Evolutionary conservation across 2,888 invertebrate species (phyloP), one percentile per base, ranked within the genome.

Genomic region (Pachymerium ferrugineum): DNA sequence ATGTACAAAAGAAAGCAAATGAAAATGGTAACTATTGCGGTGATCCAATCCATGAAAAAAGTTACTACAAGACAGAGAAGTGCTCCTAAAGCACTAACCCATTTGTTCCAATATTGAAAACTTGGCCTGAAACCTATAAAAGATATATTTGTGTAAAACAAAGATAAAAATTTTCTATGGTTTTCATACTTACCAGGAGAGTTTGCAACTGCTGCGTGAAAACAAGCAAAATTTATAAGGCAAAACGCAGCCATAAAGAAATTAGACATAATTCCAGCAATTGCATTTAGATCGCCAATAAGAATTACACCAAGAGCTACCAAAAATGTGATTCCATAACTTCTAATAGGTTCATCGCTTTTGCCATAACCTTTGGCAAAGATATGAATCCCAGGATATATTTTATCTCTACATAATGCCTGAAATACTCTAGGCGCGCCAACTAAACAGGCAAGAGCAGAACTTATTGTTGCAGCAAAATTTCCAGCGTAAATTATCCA

Each of bases 401-500:
- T 81, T 68, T 83, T 82, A 78, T 87, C 87, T 76, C 85, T 84
- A 78, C 86, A 86, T 4, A 87, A 83, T 28, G 87, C 86, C 83
- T 81, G 85, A 77, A 86, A 86, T 25, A 86, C 85, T 80, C 86
- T 86, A 1, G 98, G 98, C 1, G 98, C 97, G 0, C 96, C 94
- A 38, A 98, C 87, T 76, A 98, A 85, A 84, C 96, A 95, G 0
- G 97, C 98, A 47, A 98, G 85, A 0, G 97, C 97, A 0, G 97
- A 97, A 69, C 96, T 96, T 8, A 98, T 85, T 0, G 98, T 97
- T 3, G 98, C 98, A 0, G 97, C 97, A 85, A 95, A 97, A 81
- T 97, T 97, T 0, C 98, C 98, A 1, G 93, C 94, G 82, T 95
- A 94, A 80, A 97, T 96, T 25, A 98, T 85, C 0, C 94, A 94